These are phyloP conservation scores for Mellilla xanthometata DNA, from an alignment of 2,888 invertebrate species.

Conservation along the genomic window DNA sequence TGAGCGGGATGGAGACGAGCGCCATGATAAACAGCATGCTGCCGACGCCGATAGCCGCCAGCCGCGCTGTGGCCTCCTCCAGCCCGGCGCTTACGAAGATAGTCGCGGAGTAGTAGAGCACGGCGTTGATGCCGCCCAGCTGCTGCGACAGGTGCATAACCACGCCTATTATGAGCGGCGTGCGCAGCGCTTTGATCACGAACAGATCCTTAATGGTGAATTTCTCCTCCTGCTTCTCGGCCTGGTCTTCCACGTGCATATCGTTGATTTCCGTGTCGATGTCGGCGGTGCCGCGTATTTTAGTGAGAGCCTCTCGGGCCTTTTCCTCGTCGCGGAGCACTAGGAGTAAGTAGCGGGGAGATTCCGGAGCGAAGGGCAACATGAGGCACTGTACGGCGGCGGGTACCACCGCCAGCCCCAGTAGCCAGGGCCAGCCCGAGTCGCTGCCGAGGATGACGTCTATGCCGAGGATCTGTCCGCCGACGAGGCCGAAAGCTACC, in stretches of 20 bases:
- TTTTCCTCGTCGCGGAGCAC: constrained; percentile 64
- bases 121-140: constrained; percentile 78
- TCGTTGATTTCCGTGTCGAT: constrained; percentile 76
- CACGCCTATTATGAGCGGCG: constrained; percentile 71
- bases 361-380: constrained; percentile 70
- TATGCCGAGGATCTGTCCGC: constrained; percentile 72
- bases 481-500: constrained; percentile 70
- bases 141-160: constrained; percentile 80
- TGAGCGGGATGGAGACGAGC: constrained; percentile 88
- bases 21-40: constrained; percentile 89
- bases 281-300: constrained; percentile 61
- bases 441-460: constrained; percentile 70
- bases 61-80: constrained; percentile 79
- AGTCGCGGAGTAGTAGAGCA: constrained; percentile 87
- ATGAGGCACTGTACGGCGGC: constrained; percentile 65
- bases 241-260: constrained; percentile 73
- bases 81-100: constrained; percentile 86
- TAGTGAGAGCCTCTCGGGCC: constrained; percentile 56
- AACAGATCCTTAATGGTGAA: constrained; percentile 67
- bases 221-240: constrained; percentile 64
- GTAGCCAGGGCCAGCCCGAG: constrained; percentile 74
- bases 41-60: constrained; percentile 88
- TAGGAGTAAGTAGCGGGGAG: constrained; percentile 70
- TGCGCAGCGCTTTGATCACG: constrained; percentile 54
- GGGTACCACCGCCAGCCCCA: constrained; percentile 68